Evolutionary conservation across 2,888 invertebrate genomes (phyloP).

Genomic region (Tachystola acroxantha): DNA sequence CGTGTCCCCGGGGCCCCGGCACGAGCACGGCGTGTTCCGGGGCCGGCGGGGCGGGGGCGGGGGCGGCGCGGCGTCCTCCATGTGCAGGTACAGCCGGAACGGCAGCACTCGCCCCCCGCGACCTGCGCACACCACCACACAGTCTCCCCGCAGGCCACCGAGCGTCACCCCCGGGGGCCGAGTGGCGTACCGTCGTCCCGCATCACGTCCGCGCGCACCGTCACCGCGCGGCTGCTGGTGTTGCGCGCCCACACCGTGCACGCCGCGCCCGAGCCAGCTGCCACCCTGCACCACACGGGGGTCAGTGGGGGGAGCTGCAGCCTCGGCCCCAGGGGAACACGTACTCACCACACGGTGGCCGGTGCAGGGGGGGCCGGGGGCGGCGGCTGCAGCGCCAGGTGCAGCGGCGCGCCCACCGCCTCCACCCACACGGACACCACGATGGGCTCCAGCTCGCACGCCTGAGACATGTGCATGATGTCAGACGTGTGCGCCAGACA

Average conservation of each 20-base stretch:
- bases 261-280: slow-evolving; percentile 32
- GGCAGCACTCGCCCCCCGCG: slow-evolving; percentile 21
- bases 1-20: too few species aligned
- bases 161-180: not conserved
- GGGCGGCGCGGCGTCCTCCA: slow-evolving; percentile 29
- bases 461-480: too few species aligned
- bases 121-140: not conserved
- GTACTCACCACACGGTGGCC: slow-evolving; percentile 24
- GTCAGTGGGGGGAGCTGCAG: too few species aligned
- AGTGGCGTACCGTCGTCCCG: slow-evolving; percentile 30
- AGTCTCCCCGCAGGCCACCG: too few species aligned
- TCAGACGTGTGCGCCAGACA: too few species aligned
- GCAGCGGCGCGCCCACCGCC: slow-evolving; percentile 41
- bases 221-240: slow-evolving; percentile 36
- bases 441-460: slow-evolving; percentile 39
- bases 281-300: slow-evolving; percentile 33
- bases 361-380: not conserved
- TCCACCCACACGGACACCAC: slow-evolving; percentile 56
- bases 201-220: slow-evolving; percentile 34
- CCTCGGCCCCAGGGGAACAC: too few species aligned
- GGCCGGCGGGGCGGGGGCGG: slow-evolving; percentile 27
- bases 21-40: slow-evolving; percentile 4
- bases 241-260: slow-evolving; percentile 41
- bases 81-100: slow-evolving; percentile 47
- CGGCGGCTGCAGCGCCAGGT: slow-evolving; percentile 25